Evolutionary conservation across 2,797 vertebrate genomes (phyloP).

Genomic region (Xiphorhynchus erythropygius): DNA sequence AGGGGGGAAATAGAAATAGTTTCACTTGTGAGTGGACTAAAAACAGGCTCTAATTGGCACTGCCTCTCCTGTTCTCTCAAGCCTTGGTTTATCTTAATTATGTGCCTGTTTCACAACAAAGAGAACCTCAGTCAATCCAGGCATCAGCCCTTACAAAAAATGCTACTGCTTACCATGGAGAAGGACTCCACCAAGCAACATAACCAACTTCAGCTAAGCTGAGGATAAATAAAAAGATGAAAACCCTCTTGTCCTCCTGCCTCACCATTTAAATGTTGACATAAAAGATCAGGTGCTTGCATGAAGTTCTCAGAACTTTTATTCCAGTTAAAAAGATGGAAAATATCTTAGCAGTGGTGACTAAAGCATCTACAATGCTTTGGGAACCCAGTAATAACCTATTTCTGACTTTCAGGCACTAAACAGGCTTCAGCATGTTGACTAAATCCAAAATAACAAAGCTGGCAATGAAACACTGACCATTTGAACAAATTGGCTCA

Average conservation of each 20-base stretch:
- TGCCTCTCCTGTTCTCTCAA: background rate
- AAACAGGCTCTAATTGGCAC: background rate
- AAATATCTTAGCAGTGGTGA: background rate
- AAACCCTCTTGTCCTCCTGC: background rate
- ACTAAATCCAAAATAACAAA: background rate
- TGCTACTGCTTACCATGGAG: background rate
- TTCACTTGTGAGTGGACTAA: background rate
- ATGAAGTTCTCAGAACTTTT: background rate
- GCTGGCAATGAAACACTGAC: background rate
- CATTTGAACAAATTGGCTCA: background rate
- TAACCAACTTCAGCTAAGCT: background rate
- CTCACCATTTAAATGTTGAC: background rate
- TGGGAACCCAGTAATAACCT: background rate
- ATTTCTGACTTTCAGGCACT: background rate
- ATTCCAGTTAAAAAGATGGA: background rate
- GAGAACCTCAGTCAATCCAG: background rate
- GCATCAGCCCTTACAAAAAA: background rate
- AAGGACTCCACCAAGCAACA: background rate
- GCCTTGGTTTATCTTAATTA: background rate
- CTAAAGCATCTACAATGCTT: background rate
- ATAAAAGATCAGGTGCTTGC: background rate
- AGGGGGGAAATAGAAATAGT: background rate
- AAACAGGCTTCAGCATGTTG: background rate
- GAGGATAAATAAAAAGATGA: background rate
- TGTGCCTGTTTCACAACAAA: background rate